Conservation (phyloP, 2,797 vertebrate genomes). For the Catharus ustulatus region DNA sequence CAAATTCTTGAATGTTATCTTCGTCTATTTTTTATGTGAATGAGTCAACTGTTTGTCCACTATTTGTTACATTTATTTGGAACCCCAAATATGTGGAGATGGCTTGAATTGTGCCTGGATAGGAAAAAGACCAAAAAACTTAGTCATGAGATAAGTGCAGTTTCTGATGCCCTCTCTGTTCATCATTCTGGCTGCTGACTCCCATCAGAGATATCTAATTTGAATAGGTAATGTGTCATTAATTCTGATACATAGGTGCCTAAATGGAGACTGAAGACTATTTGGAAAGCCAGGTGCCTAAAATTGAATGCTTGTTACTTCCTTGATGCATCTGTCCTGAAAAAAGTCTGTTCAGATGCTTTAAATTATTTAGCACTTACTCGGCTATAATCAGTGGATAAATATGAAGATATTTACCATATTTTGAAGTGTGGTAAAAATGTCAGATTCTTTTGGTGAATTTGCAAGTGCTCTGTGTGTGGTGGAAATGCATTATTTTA, state of each 20-base stretch:
- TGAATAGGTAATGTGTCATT: fast-evolving
- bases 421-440: background rate
- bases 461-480: background rate
- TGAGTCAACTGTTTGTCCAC: background rate
- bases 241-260: background rate
- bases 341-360: background rate
- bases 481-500: background rate
- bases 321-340: background rate
- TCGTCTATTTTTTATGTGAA: background rate
- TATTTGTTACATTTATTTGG: background rate
- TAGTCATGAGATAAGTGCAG: background rate
- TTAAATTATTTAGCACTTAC: background rate
- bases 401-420: background rate
- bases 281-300: background rate
- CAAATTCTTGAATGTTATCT: background rate
- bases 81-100: background rate
- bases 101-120: background rate
- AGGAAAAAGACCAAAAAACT: background rate
- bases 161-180: background rate
- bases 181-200: background rate
- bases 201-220: background rate
- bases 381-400: background rate
- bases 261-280: background rate
- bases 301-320: background rate
- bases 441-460: background rate